Evolutionary conservation across 2,888 invertebrate species (phyloP), one percentile per base, ranked within the genome.

Genomic region (Drosophila mettleri): DNA sequence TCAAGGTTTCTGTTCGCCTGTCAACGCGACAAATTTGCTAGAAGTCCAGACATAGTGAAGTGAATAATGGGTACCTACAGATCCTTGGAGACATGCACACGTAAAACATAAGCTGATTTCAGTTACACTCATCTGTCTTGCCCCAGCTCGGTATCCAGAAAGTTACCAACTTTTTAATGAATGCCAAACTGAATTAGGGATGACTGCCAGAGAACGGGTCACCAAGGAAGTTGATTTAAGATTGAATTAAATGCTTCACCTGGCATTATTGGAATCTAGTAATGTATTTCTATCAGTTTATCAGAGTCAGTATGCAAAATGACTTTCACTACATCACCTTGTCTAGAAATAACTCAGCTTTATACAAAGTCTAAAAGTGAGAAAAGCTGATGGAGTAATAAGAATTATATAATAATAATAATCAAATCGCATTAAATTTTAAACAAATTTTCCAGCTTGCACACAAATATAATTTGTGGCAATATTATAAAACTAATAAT

Each of bases 151-250:
- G 22, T 31, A 36, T 41, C 38, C 18, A 45, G 29, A 52, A 71
- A 48, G 63, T 67, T 65, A 33, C 39, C 54, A 84, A 69, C 79
- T 69, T 62, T 81, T 75, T 73, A 63, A 78, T 54, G 68, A 84
- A 84, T 75, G 75, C 49, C 61, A 38, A 59, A 63, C 38, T 45
- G 20, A 58, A 63, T 62, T 63, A 27, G 14, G 9, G 12, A 46
- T 51, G 68, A 68, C 41, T 49, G 51, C 24, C 33, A 59, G 22
- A 24, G 16, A 14, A 10, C n/a, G n/a, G n/a, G n/a, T n/a, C 12
- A 16, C 10, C 10, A 14, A 18, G n/a, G 4, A 16, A 31, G 29
- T n/a, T 51, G n/a, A 31, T 18, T 29, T 39, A n/a, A 12, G 27
- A 24, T 38, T 29, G 9, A 18, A n/a, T 18, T 41, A 14, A 34